Evolutionary conservation across 2,888 invertebrate genomes (phyloP), one percentile per base, ranked within the genome.

Genomic region (Dynastes grantii): DNA sequence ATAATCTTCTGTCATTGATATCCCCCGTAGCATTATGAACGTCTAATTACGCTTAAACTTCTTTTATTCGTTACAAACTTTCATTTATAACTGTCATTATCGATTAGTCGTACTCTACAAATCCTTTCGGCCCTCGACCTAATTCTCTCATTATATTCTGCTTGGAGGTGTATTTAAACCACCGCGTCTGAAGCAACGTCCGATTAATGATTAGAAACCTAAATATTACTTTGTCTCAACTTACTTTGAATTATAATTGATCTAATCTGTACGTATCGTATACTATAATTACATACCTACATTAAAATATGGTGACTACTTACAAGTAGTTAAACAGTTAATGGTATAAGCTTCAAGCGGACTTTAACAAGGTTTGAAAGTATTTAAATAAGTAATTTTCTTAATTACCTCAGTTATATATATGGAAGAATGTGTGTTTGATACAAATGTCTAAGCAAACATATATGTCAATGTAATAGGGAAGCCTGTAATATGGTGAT

Each of bases 1-100:
- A 68, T 68, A 32, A 68, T 22, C 40, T 67, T 9, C 65, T 45
- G 65, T 51, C 29, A 68, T 32, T 51, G 29, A 68, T 51, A 68
- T 16, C 4, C 29, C 27, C 40, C 27, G 6, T 22, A 22, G 16
- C 9, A 16, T 8, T 67, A 67, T n/a, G 29, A 27, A 49, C 51
- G 29, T 3, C 68, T 68, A 68, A 68, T 68, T 68, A 68, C 68
- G 22, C 45, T 67, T 67, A 22, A n/a, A 68, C 51, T 68, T 68
- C 27, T 49, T 68, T 68, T 29, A 68, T 68, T 68, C n/a, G 51
- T 27, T 51, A 1, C 27, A 5, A 51, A 29, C 29, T 63, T 51
- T 51, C 68, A 61, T 61, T 75, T 61, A 49, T 61, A 40, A 61
- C 73, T 75, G 73, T 61, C 73, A 49, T 61, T 75, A 61, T 61